Conservation (phyloP, 2,888 invertebrate genomes). For the Globia sparganii region DNA sequence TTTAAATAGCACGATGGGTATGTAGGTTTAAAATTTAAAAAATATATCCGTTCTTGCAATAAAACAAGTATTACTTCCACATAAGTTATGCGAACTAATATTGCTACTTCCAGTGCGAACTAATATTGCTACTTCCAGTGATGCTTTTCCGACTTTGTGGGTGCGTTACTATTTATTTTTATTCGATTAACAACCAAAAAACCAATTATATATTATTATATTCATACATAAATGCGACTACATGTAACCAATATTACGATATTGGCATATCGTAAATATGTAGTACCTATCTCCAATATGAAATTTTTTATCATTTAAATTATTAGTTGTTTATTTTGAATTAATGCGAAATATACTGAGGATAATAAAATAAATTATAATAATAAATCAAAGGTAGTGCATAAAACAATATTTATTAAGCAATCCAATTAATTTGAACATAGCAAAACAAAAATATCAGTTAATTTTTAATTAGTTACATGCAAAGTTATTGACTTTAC, state of each 20-base stretch:
- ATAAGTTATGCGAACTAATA: background rate
- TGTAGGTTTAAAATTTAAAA: background rate
- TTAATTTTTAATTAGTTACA: slow-evolving; percentile 45
- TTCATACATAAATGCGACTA: background rate
- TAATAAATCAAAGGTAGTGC: background rate
- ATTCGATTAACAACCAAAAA: background rate
- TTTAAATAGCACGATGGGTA: background rate
- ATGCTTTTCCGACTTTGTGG: background rate
- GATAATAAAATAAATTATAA: background rate
- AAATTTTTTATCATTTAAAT: background rate
- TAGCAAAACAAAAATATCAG: slow-evolving; percentile 31
- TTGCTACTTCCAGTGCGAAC: too few species aligned
- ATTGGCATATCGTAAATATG: background rate
- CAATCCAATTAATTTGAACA: slow-evolving; percentile 28
- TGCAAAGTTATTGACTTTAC: slow-evolving; percentile 43
- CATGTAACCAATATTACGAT: background rate
- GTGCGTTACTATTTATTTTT: background rate
- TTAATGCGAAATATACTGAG: background rate
- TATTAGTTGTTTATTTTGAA: background rate
- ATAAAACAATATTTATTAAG: slow-evolving; percentile 10
- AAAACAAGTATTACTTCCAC: background rate
- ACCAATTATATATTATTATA: background rate
- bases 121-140: background rate
- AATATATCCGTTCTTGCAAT: background rate
- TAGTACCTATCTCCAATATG: background rate